A percentile compares a stretch with the other conserved stretches of the same genome.
Evolutionary conservation across 2,888 invertebrate species (phyloP).

Genomic region (Cremastinae sp.): DNA sequence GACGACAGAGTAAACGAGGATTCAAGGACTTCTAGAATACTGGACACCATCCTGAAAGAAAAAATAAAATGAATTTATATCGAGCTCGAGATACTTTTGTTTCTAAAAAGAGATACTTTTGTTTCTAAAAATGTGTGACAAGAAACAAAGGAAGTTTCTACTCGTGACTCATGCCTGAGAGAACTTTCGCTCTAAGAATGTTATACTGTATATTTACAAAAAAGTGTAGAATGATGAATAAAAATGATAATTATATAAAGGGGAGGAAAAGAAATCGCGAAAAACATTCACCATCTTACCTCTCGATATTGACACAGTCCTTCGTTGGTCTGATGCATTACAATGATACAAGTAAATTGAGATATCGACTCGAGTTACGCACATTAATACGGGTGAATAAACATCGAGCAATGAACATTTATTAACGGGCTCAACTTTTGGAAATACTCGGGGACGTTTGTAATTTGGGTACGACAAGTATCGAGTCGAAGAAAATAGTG

Average conservation of each 20-base stretch:
- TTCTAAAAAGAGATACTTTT: neutral
- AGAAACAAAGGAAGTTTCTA: too few relatives aligned
- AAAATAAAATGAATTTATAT: slow-evolving; percentile 1
- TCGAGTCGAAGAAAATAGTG: neutral
- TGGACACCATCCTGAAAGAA: slow-evolving; percentile 84
- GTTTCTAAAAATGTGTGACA: slow-evolving; percentile 6
- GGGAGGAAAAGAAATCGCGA: slow-evolving; percentile 42
- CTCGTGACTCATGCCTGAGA: too few relatives aligned
- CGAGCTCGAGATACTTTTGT: neutral
- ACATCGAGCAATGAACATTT: slow-evolving; percentile 34
- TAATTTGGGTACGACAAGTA: slow-evolving; percentile 14
- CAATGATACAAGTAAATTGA: slow-evolving; percentile 64
- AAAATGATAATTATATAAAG: neutral
- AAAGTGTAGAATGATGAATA: neutral
- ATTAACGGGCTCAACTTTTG: slow-evolving; percentile 35
- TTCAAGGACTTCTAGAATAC: slow-evolving; percentile 88
- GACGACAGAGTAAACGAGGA: slow-evolving; percentile 84
- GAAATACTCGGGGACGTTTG: slow-evolving; percentile 40
- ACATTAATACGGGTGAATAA: slow-evolving; percentile 40
- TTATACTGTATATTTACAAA: too few relatives aligned
- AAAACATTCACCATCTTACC: slow-evolving; percentile 72
- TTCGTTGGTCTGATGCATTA: slow-evolving; percentile 76
- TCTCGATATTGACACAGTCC: slow-evolving; percentile 78
- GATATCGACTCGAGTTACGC: slow-evolving; percentile 54
- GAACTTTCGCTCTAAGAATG: too few relatives aligned